Evolutionary conservation across 1,140 invertebrate genomes (phyloP).

Genomic region (Holcopasites calliopsidis): DNA sequence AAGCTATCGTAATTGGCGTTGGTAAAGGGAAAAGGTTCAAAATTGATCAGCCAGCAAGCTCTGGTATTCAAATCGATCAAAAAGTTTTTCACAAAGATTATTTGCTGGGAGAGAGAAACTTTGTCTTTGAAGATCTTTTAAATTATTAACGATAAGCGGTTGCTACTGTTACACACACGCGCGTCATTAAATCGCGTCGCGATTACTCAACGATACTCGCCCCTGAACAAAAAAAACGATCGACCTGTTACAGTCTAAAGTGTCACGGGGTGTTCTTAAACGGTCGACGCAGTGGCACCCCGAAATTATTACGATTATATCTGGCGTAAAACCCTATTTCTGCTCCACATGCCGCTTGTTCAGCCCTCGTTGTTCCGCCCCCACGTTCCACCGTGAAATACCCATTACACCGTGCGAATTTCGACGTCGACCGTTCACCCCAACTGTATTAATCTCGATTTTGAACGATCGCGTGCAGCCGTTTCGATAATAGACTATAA

Average conservation of each 20-base stretch:
- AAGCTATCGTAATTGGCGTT: slow-evolving; percentile 9
- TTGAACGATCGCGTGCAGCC: slow-evolving; percentile 28
- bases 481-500: slow-evolving; percentile 31
- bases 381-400: slow-evolving; percentile 68
- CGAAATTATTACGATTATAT: slow-evolving; percentile 73
- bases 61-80: too few relatives aligned
- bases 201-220: background rate
- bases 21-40: slow-evolving; percentile 1
- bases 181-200: slow-evolving; percentile 4
- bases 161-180: too few relatives aligned
- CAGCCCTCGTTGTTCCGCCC: slow-evolving; percentile 55
- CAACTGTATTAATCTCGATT: slow-evolving; percentile 59
- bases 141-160: too few relatives aligned
- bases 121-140: background rate
- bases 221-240: slow-evolving; percentile 5
- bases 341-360: slow-evolving; percentile 66
- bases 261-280: slow-evolving; percentile 31
- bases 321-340: slow-evolving; percentile 68
- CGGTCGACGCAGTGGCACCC: slow-evolving; percentile 26
- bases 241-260: slow-evolving; percentile 33
- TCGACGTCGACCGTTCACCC: slow-evolving; percentile 65
- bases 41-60: slow-evolving; percentile 30
- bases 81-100: too few relatives aligned
- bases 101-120: too few relatives aligned
- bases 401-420: slow-evolving; percentile 72